Base-by-base conservation (phyloP, 2,888 invertebrate genomes). In the Scaptomyza parva region DNA sequence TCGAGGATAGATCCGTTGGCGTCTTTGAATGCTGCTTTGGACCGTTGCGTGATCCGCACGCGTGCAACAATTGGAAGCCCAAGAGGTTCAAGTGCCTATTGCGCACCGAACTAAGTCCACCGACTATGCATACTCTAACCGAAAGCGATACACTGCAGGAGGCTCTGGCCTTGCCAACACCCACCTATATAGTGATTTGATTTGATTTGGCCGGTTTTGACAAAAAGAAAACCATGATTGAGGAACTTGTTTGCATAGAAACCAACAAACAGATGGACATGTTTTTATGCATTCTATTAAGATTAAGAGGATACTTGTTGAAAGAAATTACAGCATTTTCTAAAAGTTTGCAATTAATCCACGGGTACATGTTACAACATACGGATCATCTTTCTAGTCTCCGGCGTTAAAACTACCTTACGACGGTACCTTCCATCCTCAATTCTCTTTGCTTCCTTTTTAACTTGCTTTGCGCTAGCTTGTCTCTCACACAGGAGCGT, bases 11-110 rank as follows among this genome's bases (percentile, higher is more conserved):
- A 71, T 64, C 67, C 14, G 92, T 94, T 1, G 95, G 95, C 2
- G 90, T 94, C 28, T 95, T 95, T 88, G 95, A 95, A 83, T 94
- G 95, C 79, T 91, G 93, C 43, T 95, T 95, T 90, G 94, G 93
- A 2, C 90, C 95, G 39, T 91, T 94, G 20, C 92, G 93, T 65
- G 95, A 95, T 88, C 95, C 95, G 0, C 92, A 91, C 50, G 89
- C 92, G 26, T 92, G 93, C n/a, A 94, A 95, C 83, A 94, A 94
- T 84, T 95, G 94, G 94, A 95, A 94, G 90, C 93, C 95, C 20
- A 95, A 94, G 87, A 93, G 91, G n/a, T 92, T 93, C 8, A 91
- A 93, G 74, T 83, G 93, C 18, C 83, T 92, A 64, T 87, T 93
- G 39, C 90, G 90, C 45, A 92, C 92, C 74, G 80, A 84, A 33